Base-by-base conservation (phyloP, 2,888 invertebrate species). In the Nycteola revayana region DNA sequence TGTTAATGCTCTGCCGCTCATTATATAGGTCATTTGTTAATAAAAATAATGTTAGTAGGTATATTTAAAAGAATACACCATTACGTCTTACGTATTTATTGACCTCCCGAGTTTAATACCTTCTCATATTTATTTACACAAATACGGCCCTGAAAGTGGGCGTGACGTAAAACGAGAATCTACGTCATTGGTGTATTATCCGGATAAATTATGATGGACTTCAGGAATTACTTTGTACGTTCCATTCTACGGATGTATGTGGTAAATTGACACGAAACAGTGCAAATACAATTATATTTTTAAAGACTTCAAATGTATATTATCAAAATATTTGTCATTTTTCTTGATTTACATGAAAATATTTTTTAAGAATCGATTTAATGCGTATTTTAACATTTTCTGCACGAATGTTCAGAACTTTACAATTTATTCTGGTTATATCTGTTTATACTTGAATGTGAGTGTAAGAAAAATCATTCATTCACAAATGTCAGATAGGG, bases 71-170 rank as follows among this genome's bases (percentile, higher is more conserved):
- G 40, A 36, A 32, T 36, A 33, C 25, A 7, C 32, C 32, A 40
- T 37, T 44, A 40, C 38, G 36, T 45, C 45, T 57, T 53, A 60
- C 67, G 63, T 51, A 60, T 41, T 36, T 48, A 43, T 38, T 47
- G 49, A 52, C 50, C 49, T 45, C 40, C 52, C 35, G 27, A 31
- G 40, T 42, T 17, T 33, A 43, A 43, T 67, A 63, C 60, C 53
- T 56, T 66, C 60, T 57, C 66, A 57, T 56, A 59, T 66, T n/a
- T 76, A 71, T 74, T 74, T 71, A 71, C 67, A 62, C 67, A 66
- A 85, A 69, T 85, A 67, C 85, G 86, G 75, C 85, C 85, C 86
- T 86, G 87, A 85, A 80, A 75, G 60, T 60, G 69, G 80, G 79
- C 75, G 79, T 87, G 86, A 87, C 87, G 86, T 85, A 80, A 75